A percentile compares a stretch with the other conserved stretches of the same genome.
phyloP scores from a whole-genome alignment of 2,888 invertebrate genomes.

The Cheilosia variabilis region DNA sequence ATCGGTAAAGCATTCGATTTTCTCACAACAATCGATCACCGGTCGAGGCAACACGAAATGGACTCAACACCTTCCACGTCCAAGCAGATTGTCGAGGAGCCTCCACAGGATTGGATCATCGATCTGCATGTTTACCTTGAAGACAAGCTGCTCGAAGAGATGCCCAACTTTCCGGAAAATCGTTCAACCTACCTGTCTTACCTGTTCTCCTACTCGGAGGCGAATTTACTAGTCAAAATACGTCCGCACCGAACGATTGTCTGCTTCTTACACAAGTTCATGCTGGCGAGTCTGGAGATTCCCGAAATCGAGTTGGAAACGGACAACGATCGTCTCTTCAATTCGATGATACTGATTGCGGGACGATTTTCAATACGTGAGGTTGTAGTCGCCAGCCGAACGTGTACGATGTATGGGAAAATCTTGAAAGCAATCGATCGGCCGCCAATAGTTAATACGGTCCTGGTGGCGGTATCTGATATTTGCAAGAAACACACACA shows the following conservation, averaged over 20 bases:
- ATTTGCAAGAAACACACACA: conserved; percentile 82
- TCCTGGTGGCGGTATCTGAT: conserved; percentile 81
- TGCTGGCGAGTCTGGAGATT: conserved; percentile 79
- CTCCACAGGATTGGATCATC: conserved; percentile 78
- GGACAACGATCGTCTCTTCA: conserved; percentile 81
- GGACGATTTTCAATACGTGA: conserved; percentile 81
- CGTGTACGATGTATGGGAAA: conserved; percentile 77
- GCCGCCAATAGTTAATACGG: conserved; percentile 82
- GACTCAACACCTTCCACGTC: conserved; percentile 44
- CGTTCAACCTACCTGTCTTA: conserved; percentile 79
- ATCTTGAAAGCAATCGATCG: conserved; percentile 80
- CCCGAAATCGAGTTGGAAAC: conserved; percentile 79
- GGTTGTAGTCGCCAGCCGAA: conserved; percentile 77
- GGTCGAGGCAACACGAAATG: conserved; percentile 76
- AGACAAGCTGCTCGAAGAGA: conserved; percentile 77
- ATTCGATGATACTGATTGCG: conserved; percentile 81
- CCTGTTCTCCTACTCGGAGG: conserved; percentile 81
- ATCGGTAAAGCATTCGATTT: conserved; percentile 82
- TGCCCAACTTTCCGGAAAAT: conserved; percentile 79
- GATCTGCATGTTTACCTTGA: conserved; percentile 79
- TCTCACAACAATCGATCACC: conserved; percentile 79
- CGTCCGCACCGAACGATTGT: conserved; percentile 78
- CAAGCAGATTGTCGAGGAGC: conserved; percentile 40
- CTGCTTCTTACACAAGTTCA: conserved; percentile 80
- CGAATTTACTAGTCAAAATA: conserved; percentile 79